These are phyloP conservation scores for Ramphastos sulfuratus DNA, from an alignment of 2,113 vertebrate genomes.

Conservation along the genomic window DNA sequence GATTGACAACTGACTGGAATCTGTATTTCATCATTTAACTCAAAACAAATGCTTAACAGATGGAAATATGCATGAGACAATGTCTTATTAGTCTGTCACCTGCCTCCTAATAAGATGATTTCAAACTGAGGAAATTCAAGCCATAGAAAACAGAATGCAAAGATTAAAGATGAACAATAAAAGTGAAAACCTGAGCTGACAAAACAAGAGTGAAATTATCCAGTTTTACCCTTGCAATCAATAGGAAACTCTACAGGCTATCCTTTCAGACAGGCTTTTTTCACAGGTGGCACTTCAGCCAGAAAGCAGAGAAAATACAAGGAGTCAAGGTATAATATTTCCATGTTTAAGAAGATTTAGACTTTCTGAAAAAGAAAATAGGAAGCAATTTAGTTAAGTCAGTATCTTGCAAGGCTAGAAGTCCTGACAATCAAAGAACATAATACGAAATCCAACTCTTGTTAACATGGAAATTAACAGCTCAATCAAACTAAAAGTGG, in stretches of 20 bases:
- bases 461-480: not conserved
- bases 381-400: not conserved
- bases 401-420: not conserved
- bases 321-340: not conserved
- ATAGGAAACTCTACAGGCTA: not conserved
- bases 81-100: not conserved
- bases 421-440: not conserved
- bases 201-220: not conserved
- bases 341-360: not conserved
- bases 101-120: not conserved
- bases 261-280: not conserved
- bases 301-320: not conserved
- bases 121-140: not conserved
- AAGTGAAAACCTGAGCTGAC: not conserved
- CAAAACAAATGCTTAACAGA: not conserved
- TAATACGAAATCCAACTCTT: not conserved
- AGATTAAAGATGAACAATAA: conserved; percentile 1
- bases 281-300: not conserved
- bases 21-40: not conserved
- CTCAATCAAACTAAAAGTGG: not conserved
- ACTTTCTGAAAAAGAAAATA: not conserved
- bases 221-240: conserved; percentile 1
- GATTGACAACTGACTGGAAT: not conserved
- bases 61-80: not conserved
- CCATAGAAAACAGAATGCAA: not conserved